phyloP scores from a whole-genome alignment of 92 coral and sea anemone genomes.

The Ricordea florida region DNA sequence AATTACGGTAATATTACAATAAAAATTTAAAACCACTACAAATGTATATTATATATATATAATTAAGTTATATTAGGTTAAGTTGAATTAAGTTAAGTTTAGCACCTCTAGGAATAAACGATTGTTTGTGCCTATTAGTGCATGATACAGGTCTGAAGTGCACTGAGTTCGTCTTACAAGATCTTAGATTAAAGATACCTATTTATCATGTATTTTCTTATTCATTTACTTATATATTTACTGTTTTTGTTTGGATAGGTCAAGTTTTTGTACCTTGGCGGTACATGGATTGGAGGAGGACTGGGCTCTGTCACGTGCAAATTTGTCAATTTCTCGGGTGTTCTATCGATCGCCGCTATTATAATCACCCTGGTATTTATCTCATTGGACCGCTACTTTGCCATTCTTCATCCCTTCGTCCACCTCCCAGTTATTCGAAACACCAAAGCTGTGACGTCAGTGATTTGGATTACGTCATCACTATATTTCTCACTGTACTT shows the following conservation, averaged over 20 bases:
- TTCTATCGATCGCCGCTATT: conserved; percentile 73
- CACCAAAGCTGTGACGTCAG: conserved; percentile 74
- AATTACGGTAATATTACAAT: too few species aligned
- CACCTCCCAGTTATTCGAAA: conserved; percentile 77
- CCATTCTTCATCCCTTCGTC: conserved; percentile 81
- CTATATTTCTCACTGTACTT: conserved; percentile 71
- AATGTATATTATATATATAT: too few species aligned
- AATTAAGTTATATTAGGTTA: too few species aligned
- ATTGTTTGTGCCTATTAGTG: too few species aligned
- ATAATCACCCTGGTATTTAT: conserved; percentile 80
- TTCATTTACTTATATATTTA: neutral
- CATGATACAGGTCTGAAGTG: too few species aligned
- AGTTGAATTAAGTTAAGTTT: too few species aligned
- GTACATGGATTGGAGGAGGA: conserved; percentile 69
- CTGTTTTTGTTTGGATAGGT: conserved; percentile 20
- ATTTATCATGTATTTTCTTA: neutral
- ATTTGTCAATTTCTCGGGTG: conserved; percentile 78
- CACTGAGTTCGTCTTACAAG: too few species aligned
- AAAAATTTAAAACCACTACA: too few species aligned
- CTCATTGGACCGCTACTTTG: conserved; percentile 85
- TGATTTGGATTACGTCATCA: conserved; percentile 77
- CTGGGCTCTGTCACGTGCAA: conserved; percentile 85
- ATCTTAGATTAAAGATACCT: too few species aligned
- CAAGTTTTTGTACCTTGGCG: conserved; percentile 66
- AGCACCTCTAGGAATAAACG: too few species aligned